These are phyloP conservation scores for Triplophysa tibetana DNA, from an alignment of 2,113 vertebrate species.

Conservation along the genomic window DNA sequence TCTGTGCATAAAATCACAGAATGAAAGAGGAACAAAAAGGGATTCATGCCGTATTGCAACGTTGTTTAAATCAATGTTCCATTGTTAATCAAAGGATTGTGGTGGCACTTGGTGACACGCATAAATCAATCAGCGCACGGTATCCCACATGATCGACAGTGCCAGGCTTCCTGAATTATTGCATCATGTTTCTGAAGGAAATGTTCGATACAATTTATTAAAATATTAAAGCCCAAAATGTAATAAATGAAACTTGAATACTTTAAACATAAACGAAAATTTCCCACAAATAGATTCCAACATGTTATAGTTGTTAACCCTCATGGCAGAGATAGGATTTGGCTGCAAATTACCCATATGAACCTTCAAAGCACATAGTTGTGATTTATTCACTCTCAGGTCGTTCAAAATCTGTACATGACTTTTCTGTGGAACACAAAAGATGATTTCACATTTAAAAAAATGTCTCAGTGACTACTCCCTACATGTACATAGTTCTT, in stretches of 20 bases:
- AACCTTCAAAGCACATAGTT: too few relatives aligned
- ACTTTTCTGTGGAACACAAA: too few relatives aligned
- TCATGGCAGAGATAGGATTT: too few relatives aligned
- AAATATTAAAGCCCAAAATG: neutral
- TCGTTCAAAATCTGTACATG: too few relatives aligned
- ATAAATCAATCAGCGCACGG: conserved; percentile 50
- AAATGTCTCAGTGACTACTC: too few relatives aligned
- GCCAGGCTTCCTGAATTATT: conserved; percentile 22
- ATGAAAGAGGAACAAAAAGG: conserved; percentile 48
- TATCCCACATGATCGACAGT: conserved; percentile 32
- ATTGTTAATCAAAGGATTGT: conserved; percentile 60
- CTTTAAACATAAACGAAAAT: too few relatives aligned
- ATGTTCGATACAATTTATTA: neutral
- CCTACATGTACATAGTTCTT: too few relatives aligned
- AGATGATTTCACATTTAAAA: too few relatives aligned
- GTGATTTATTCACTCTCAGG: too few relatives aligned
- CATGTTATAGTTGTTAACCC: too few relatives aligned
- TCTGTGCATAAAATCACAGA: neutral
- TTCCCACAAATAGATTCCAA: too few relatives aligned
- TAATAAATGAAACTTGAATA: neutral
- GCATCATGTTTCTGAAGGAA: neutral
- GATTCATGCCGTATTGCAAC: conserved; percentile 37
- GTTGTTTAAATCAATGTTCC: conserved; percentile 40
- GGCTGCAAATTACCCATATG: too few relatives aligned
- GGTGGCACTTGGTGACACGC: conserved; percentile 57